phyloP scores from a whole-genome alignment of 2,113 vertebrate genomes.

The Corythaeola cristata region DNA sequence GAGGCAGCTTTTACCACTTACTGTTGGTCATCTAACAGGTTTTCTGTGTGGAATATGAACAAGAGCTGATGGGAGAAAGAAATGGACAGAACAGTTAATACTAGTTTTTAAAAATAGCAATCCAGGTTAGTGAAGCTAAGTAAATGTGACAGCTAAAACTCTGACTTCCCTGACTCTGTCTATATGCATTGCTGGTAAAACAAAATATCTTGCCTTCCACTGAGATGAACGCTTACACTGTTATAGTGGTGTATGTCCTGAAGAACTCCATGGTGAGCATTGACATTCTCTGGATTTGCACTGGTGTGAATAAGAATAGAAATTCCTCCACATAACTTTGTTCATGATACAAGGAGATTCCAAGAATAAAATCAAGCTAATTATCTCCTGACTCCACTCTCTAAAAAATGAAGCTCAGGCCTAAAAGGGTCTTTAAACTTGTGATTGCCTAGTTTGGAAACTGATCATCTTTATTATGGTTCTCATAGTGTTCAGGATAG shows the following conservation, averaged over 20 bases:
- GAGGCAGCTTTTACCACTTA: background rate
- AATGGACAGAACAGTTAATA: background rate
- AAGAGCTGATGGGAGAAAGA: background rate
- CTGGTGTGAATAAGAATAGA: background rate
- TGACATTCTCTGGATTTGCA: background rate
- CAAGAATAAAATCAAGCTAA: background rate
- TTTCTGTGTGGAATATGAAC: background rate
- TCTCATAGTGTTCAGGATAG: background rate
- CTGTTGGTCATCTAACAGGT: background rate
- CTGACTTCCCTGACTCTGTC: background rate
- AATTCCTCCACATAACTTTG: background rate
- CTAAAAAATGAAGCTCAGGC: background rate
- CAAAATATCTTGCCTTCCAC: background rate
- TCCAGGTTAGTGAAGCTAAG: background rate
- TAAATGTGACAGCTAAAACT: slow-evolving; percentile 8
- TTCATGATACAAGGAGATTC: background rate
- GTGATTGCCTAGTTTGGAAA: background rate
- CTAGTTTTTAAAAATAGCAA: background rate
- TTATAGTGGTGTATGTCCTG: background rate
- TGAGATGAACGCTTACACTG: background rate
- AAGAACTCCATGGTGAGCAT: background rate
- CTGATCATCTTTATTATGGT: background rate
- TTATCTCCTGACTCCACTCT: background rate
- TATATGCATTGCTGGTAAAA: background rate
- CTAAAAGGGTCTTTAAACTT: background rate